Percentiles rank a stretch among this genome's conserved stretches.
Conservation (phyloP, 2,888 invertebrate species). For the Podotricha telesiphe region DNA sequence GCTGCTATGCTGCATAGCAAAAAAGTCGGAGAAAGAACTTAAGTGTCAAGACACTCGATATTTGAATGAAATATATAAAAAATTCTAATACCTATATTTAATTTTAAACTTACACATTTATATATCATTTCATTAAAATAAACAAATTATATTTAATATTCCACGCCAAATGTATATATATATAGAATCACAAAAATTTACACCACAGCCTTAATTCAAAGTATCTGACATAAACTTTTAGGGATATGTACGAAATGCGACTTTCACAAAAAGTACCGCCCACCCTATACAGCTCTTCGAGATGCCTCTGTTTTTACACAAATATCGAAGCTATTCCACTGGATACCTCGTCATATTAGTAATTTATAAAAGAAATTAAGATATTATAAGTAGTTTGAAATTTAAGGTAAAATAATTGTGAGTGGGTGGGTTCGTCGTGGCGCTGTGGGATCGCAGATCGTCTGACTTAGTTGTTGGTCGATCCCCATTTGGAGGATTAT, state of each 20-base stretch:
- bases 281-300: slow-evolving; percentile 24
- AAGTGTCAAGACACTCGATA: too few species aligned
- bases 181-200: slow-evolving; percentile 15
- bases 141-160: background rate
- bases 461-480: background rate
- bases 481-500: background rate
- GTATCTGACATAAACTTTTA: slow-evolving; percentile 29
- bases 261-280: slow-evolving; percentile 37
- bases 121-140: background rate
- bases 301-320: slow-evolving; percentile 36
- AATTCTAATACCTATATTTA: too few species aligned
- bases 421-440: background rate
- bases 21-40: too few species aligned
- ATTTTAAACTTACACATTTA: too few species aligned
- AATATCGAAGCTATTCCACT: slow-evolving; percentile 25
- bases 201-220: slow-evolving; percentile 31
- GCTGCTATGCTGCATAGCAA: too few species aligned
- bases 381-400: slow-evolving; percentile 11
- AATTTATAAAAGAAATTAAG: slow-evolving; percentile 15
- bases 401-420: background rate
- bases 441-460: background rate
- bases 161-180: background rate
- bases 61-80: too few species aligned
- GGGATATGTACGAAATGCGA: slow-evolving; percentile 38
- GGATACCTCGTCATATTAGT: slow-evolving; percentile 24